phyloP scores from a whole-genome alignment of 2,797 vertebrate species.

The Oryzias sinensis region DNA sequence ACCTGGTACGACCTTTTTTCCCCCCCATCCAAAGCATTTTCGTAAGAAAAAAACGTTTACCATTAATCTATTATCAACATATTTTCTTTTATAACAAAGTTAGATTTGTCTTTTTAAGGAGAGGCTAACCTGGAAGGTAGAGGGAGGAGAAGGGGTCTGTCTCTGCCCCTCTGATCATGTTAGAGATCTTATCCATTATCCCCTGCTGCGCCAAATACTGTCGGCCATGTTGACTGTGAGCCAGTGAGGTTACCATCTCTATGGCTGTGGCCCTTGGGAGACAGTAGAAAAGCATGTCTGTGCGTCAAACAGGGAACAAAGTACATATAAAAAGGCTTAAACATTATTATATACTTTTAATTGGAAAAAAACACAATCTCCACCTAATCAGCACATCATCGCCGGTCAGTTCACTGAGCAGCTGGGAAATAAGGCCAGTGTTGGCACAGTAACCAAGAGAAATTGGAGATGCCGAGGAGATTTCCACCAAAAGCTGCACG shows the following conservation, averaged over 20 bases:
- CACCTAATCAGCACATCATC: constrained; percentile 90
- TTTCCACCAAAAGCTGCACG: constrained; percentile 86
- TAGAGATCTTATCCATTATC: constrained; percentile 89
- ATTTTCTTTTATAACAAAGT: too few species aligned
- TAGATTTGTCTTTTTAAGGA: neutral
- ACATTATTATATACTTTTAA: neutral
- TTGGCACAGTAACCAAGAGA: constrained; percentile 87
- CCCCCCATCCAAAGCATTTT: too few species aligned
- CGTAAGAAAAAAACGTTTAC: too few species aligned
- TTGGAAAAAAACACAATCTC: neutral
- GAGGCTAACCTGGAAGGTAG: constrained; percentile 87
- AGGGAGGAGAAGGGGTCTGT: constrained; percentile 91
- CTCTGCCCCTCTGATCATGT: constrained; percentile 92
- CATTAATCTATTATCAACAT: too few species aligned
- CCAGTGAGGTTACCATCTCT: constrained; percentile 90
- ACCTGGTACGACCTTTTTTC: too few species aligned
- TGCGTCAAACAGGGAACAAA: neutral
- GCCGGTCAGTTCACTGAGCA: constrained; percentile 89
- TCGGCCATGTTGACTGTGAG: constrained; percentile 84
- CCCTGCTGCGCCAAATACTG: constrained; percentile 90
- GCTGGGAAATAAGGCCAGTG: constrained; percentile 84
- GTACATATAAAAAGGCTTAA: neutral
- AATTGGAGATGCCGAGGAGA: constrained; percentile 84
- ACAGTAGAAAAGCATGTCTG: neutral
- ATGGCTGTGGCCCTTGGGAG: constrained; percentile 85